Base-by-base conservation (phyloP, 2,113 vertebrate genomes). In the Balaeniceps rex region DNA sequence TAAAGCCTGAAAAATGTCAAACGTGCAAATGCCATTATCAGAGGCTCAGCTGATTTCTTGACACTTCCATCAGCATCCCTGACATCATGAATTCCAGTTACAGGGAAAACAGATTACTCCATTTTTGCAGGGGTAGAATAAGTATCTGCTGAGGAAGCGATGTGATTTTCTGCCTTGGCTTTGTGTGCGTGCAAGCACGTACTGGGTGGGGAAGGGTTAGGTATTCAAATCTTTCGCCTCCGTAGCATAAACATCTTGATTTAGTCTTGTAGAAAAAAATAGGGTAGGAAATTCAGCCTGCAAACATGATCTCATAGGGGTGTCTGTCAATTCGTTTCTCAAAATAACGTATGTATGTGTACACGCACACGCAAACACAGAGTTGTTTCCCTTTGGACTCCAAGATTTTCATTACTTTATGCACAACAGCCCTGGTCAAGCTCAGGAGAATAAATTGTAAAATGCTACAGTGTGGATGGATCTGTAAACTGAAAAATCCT, bases 31-130 rank as follows among this genome's bases (percentile, higher is more conserved):
- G 66, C 51, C 87, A 8, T 66, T 95, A 88, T 61, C 49, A 31
- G 75, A 42, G 87, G 79, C 93, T 97, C 91, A 92, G 94, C 94
- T 97, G 96, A 97, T 96, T 95, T 91, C 93, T 66, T 95, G 95
- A 95, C 93, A 64, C 68, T 57, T 87, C 90, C 91, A 76, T 52
- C 94, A 91, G 84, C 93, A 84, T 72, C 89, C 85, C 87, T 93
- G 91, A 84, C 88, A 94, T 90, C 13, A 31, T 11, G 9, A 82
- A 82, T 92, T 90, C 87, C 83, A 58, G 79, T 83, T 95, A 60
- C 69, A 90, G 89, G 58, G 87, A 52, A 91, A 94, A 85, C 24
- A 90, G 87, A 87, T 94, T 46, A 79, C 83, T 78, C 77, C 85
- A 7, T 79, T 97, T 76, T 88, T 92, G 80, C 89, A 94, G 92